Percentiles rank a stretch among this genome's conserved stretches.
phyloP scores from a whole-genome alignment of 2,888 invertebrate genomes.

The Ormyrus labotus region DNA sequence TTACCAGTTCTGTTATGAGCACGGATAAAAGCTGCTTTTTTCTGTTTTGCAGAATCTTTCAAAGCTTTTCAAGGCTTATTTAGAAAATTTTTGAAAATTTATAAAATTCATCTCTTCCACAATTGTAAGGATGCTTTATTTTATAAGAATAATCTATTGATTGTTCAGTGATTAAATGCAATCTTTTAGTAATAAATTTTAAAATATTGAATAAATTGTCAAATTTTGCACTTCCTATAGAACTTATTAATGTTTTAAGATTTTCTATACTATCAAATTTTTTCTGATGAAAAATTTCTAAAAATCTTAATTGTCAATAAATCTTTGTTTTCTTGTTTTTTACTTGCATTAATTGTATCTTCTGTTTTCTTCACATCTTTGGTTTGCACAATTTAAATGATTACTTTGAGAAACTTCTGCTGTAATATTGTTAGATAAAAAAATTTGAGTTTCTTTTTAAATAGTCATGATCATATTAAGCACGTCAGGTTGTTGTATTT shows the following conservation, averaged over 20 bases:
- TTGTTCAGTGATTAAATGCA: conserved; percentile 80
- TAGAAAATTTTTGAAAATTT: too few species aligned
- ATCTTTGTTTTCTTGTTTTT: neutral
- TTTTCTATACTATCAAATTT: conserved; percentile 16
- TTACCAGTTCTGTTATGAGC: too few species aligned
- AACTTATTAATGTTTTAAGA: conserved; percentile 15
- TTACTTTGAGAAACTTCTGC: too few species aligned
- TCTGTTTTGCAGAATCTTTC: too few species aligned
- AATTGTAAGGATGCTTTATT: conserved; percentile 76
- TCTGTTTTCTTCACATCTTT: neutral
- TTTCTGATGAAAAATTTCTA: too few species aligned
- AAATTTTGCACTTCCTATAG: conserved; percentile 27
- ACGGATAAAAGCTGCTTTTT: too few species aligned
- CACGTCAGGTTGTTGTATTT: conserved; percentile 3
- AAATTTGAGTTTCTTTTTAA: neutral
- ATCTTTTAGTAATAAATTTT: conserved; percentile 76
- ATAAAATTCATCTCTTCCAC: too few species aligned
- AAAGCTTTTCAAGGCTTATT: too few species aligned
- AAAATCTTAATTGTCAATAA: too few species aligned
- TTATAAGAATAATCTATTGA: conserved; percentile 78
- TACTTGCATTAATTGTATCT: neutral
- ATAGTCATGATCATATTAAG: conserved; percentile 39
- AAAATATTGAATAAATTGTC: conserved; percentile 59
- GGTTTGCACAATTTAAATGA: neutral
- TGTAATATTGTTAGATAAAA: too few species aligned